phyloP scores from a whole-genome alignment of 2,113 vertebrate species.

The Ceyx cyanopectus region DNA sequence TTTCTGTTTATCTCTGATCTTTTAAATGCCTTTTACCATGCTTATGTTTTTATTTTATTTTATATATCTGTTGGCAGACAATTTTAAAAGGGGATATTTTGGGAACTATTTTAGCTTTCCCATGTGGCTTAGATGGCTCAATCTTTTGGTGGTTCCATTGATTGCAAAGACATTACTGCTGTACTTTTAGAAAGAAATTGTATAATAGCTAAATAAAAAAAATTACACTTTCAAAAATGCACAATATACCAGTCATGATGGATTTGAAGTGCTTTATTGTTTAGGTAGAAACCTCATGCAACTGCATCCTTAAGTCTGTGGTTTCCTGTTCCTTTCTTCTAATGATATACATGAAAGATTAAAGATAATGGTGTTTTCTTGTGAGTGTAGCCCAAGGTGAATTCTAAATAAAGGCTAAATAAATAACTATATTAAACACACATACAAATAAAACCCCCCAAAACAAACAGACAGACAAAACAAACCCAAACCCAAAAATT shows the following conservation, averaged over 20 bases:
- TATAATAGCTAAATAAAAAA: background rate
- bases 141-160: background rate
- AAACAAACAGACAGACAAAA: too few relatives aligned
- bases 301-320: background rate
- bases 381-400: background rate
- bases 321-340: conserved; percentile 23
- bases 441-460: too few relatives aligned
- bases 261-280: background rate
- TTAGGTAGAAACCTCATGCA: background rate
- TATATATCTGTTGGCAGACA: background rate
- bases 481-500: background rate
- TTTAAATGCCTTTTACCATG: background rate
- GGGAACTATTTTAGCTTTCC: background rate
- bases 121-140: background rate
- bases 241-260: background rate
- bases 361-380: conserved; percentile 46
- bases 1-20: background rate
- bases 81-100: conserved; percentile 27
- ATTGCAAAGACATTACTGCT: background rate
- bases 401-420: conserved; percentile 37
- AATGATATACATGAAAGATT: conserved; percentile 39
- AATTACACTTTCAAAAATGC: background rate
- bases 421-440: background rate
- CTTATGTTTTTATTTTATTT: background rate
- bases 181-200: background rate